Base-by-base conservation (phyloP, 1,140 invertebrate species). In the Platyura marginata region DNA sequence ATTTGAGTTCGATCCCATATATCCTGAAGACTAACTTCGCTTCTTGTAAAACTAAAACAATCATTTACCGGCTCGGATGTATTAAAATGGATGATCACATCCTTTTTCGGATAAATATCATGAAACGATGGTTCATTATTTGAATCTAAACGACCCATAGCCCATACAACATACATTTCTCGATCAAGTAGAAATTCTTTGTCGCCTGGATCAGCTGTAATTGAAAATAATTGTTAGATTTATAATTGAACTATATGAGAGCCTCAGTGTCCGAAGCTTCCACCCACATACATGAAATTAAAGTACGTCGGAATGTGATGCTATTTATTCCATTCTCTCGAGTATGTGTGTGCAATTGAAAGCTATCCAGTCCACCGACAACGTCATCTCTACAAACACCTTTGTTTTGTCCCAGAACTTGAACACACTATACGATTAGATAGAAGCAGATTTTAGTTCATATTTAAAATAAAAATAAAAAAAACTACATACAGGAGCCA, bases 101-200 rank as follows among this genome's bases (percentile, higher is more conserved):
- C 69, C 16, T 67, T 64, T 53, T 79, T 79, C 11, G 81, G 81
- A 63, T 84, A 89, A 40, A 79, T 53, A 41, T 83, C 76, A 56
- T 94, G 89, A 56, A 85, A 90, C 41, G 75, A 74, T 0, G 88
- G 89, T 53, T 88, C 80, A 34, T 77, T 76, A 42, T 76, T 78
- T 13, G 72, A 65, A 55, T 89, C 83, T 39, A 91, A 59, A 45
- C 71, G 70, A 10, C 90, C 90, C 16, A 92, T 62, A 1, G 87
- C 84, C 88, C 88, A 94, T 5, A 92, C 69, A 13, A 88, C 66
- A 50, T 74, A 82, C 20, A 75, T 70, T 2, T 68, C 57, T 19
- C 68, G 65, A 44, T 85, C 74, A 3, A 71, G 69, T 3, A 70
- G 65, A 56, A 77, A 83, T 51, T 77, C 75, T 51, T 77, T 81